A percentile compares a stretch with the other conserved stretches of the same genome.
Conservation (phyloP, 2,797 vertebrate species). For the Karalla daura region DNA sequence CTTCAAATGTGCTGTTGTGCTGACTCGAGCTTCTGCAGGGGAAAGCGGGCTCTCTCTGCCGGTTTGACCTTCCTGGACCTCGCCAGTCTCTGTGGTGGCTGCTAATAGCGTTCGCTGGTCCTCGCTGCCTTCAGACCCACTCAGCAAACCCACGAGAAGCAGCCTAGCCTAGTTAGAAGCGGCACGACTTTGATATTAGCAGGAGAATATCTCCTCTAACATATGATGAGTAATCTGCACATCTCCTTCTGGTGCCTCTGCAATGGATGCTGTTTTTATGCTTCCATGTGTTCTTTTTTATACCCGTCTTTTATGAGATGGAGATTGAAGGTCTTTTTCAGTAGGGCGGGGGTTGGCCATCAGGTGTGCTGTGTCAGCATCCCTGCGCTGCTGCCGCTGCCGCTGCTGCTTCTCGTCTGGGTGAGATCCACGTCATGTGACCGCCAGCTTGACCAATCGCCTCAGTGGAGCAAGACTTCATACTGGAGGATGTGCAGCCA, state of each 20-base stretch:
- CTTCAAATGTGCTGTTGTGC: slow-evolving; percentile 33
- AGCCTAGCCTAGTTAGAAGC: background rate
- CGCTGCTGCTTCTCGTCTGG: slow-evolving; percentile 37
- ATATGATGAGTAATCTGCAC: background rate
- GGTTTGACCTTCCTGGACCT: slow-evolving; percentile 49
- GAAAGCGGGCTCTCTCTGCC: slow-evolving; percentile 7
- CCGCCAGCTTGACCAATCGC: slow-evolving; percentile 59
- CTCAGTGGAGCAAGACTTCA: slow-evolving; percentile 44
- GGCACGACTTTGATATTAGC: slow-evolving; percentile 9
- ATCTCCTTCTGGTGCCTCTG: slow-evolving; percentile 4
- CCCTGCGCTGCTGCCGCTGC: slow-evolving; percentile 29
- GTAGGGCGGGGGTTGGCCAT: slow-evolving; percentile 62
- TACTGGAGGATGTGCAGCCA: slow-evolving; percentile 62
- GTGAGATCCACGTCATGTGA: slow-evolving; percentile 68
- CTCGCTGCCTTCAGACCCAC: slow-evolving; percentile 18
- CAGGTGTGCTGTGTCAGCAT: slow-evolving; percentile 84
- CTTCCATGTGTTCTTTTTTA: background rate
- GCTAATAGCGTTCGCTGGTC: slow-evolving; percentile 12
- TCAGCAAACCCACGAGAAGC: slow-evolving; percentile 6
- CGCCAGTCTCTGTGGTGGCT: slow-evolving; percentile 27
- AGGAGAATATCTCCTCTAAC: slow-evolving; percentile 9
- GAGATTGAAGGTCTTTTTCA: slow-evolving; percentile 68
- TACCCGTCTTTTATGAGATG: slow-evolving; percentile 25
- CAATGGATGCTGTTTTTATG: slow-evolving; percentile 8
- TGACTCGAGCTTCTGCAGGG: slow-evolving; percentile 43